Conservation (phyloP, 2,888 invertebrate species). For the Acanthococcus lagerstroemiae region DNA sequence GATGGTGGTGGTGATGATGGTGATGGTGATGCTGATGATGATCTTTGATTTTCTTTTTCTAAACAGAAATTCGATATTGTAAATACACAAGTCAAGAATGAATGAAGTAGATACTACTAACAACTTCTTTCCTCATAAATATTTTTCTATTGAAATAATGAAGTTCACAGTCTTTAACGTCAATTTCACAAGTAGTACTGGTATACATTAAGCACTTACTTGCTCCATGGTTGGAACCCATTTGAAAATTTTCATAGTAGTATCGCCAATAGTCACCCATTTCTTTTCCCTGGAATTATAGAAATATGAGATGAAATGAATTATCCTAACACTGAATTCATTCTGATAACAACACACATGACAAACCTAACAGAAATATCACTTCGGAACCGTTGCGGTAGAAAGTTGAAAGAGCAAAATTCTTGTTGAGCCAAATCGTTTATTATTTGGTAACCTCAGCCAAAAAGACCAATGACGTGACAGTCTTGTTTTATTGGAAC, state of each 20-base stretch:
- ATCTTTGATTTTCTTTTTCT: constrained; percentile 28
- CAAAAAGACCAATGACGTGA: too few relatives aligned
- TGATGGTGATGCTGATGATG: constrained; percentile 20
- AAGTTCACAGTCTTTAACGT: background rate
- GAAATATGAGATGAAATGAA: background rate
- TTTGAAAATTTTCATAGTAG: constrained; percentile 96
- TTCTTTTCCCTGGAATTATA: constrained; percentile 79
- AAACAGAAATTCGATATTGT: background rate
- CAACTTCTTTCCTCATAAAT: too few relatives aligned
- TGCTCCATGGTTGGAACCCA: constrained; percentile 92
- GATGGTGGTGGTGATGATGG: constrained; percentile 21
- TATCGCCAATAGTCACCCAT: constrained; percentile 98
- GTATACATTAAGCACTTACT: constrained; percentile 37
- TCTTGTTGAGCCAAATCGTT: too few relatives aligned
- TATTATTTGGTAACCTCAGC: too few relatives aligned
- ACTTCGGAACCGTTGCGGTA: too few relatives aligned
- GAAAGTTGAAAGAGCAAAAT: too few relatives aligned
- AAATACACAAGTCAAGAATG: background rate
- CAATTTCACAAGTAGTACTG: background rate
- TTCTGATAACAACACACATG: background rate
- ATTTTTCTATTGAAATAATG: too few relatives aligned
- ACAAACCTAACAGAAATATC: background rate
- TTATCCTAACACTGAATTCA: background rate
- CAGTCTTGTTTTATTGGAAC: too few relatives aligned
- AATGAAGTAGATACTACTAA: background rate